These are phyloP conservation scores for Dendrocopos noguchii DNA, from an alignment of 2,113 vertebrate genomes.

Conservation along the genomic window DNA sequence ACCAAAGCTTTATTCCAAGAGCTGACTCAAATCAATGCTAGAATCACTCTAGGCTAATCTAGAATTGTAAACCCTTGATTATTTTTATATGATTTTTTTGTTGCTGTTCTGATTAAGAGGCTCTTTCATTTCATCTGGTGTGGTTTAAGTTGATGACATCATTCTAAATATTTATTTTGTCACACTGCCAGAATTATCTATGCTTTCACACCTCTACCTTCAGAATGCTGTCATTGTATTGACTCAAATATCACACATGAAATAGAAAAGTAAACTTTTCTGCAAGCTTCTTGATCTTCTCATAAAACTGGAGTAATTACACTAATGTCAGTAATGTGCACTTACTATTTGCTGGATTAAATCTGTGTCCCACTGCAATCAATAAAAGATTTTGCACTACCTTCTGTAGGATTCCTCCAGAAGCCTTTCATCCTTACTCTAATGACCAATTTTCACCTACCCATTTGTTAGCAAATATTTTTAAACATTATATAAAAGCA, in stretches of 20 bases:
- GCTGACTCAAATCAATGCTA: neutral
- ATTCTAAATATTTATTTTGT: neutral
- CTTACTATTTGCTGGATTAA: neutral
- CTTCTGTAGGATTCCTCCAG: neutral
- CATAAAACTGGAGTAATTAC: neutral
- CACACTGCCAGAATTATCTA: neutral
- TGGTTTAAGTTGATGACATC: neutral
- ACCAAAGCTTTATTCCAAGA: neutral
- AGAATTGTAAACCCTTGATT: constrained; percentile 1
- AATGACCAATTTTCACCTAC: neutral
- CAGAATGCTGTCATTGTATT: neutral
- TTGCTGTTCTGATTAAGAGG: neutral
- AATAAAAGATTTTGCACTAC: neutral
- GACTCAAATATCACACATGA: neutral
- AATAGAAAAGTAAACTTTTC: neutral
- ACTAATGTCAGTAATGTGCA: neutral
- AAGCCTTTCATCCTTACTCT: neutral
- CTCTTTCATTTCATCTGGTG: neutral
- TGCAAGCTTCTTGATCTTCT: neutral
- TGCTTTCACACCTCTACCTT: neutral
- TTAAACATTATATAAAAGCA: neutral
- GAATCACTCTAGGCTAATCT: neutral
- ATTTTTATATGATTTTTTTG: neutral
- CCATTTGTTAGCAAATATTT: neutral
- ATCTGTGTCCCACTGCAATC: neutral